phyloP scores from a whole-genome alignment of 30 jellyfish, hydroid and myxozoan species.

The Chrysaora quinquecirrha region DNA sequence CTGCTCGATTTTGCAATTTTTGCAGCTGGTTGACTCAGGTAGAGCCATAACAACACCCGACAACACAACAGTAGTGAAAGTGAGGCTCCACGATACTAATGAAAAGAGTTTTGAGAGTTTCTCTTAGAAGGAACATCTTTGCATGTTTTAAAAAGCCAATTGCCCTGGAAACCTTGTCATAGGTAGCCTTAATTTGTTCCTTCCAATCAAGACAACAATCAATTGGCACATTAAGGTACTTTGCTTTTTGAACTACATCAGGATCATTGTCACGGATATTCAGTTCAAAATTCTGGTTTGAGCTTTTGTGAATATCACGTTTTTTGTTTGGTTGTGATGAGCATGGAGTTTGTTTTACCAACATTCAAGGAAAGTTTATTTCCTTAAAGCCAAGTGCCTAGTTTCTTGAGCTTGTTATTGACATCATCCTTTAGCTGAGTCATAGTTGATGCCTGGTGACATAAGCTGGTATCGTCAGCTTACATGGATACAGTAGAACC shows the following conservation, averaged over 20 bases:
- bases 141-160: too few relatives aligned
- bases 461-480: too few relatives aligned
- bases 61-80: conserved; percentile 12
- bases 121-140: background rate
- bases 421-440: conserved; percentile 38
- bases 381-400: conserved; percentile 41
- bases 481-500: conserved; percentile 15
- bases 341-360: conserved; percentile 39
- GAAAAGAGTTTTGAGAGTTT: background rate
- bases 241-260: too few relatives aligned
- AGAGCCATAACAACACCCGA: background rate
- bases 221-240: conserved; percentile 18
- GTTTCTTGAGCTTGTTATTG: background rate
- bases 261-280: background rate
- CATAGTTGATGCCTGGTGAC: too few relatives aligned
- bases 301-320: background rate
- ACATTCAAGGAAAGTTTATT: conserved; percentile 44
- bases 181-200: conserved; percentile 15
- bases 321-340: conserved; percentile 28
- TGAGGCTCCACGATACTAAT: conserved; percentile 10
- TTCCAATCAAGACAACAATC: conserved; percentile 31
- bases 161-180: background rate
- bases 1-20: background rate
- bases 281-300: background rate
- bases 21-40: background rate